Conservation (phyloP, 2,888 invertebrate genomes). For the Drosophila kuntzei region DNA sequence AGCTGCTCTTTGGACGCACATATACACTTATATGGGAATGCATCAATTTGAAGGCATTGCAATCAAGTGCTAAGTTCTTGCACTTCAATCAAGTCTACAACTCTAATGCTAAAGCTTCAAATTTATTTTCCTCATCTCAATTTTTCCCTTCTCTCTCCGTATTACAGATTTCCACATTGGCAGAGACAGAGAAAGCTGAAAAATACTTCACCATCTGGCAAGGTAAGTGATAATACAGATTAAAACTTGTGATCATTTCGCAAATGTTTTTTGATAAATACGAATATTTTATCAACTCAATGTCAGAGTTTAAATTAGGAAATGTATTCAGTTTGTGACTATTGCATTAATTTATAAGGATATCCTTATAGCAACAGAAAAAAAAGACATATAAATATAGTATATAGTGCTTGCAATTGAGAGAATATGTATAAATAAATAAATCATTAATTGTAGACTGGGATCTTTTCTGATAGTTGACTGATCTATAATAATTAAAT, state of each 20-base stretch:
- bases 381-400: too few species aligned
- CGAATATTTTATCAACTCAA: too few species aligned
- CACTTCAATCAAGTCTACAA: conserved; percentile 42
- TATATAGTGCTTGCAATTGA: too few species aligned
- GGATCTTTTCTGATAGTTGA: too few species aligned
- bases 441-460: too few species aligned
- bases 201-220: conserved; percentile 22
- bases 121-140: conserved; percentile 27
- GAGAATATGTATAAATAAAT: too few species aligned
- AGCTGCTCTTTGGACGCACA: conserved; percentile 14
- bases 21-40: conserved; percentile 16
- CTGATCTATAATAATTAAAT: too few species aligned
- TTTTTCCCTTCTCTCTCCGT: conserved; percentile 6
- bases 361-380: too few species aligned
- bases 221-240: conserved; percentile 40
- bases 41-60: conserved; percentile 50
- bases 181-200: conserved; percentile 16
- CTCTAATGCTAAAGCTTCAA: conserved; percentile 28
- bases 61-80: conserved; percentile 43
- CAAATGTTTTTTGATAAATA: neutral
- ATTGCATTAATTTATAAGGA: too few species aligned
- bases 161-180: conserved; percentile 42
- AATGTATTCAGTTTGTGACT: neutral
- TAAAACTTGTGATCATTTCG: neutral
- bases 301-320: too few species aligned